phyloP scores from a whole-genome alignment of 2,888 invertebrate genomes.

The Dicycla oo region DNA sequence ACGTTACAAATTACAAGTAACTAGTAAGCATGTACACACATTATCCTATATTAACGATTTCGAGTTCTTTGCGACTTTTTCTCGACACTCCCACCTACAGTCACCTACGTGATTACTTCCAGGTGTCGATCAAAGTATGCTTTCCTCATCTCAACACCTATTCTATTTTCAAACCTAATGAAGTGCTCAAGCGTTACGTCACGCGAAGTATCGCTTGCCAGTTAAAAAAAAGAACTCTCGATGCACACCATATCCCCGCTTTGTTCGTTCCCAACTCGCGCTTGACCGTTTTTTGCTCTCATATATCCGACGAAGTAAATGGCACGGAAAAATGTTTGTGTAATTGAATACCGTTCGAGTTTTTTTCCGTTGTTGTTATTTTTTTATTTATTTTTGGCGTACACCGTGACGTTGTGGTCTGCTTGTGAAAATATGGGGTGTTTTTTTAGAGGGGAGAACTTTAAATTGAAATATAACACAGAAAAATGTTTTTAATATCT shows the following conservation, averaged over 20 bases:
- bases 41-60: constrained; percentile 7
- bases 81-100: neutral
- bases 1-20: neutral
- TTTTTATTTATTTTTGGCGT: constrained; percentile 29
- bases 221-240: constrained; percentile 34
- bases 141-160: constrained; percentile 18
- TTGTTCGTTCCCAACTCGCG: constrained; percentile 39
- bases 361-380: constrained; percentile 33
- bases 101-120: constrained; percentile 22
- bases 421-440: too few relatives aligned
- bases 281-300: constrained; percentile 62
- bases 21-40: neutral
- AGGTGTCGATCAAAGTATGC: constrained; percentile 39
- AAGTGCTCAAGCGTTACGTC: constrained; percentile 36
- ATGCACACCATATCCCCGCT: constrained; percentile 48
- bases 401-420: constrained; percentile 10
- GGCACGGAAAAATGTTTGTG: constrained; percentile 67
- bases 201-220: constrained; percentile 25
- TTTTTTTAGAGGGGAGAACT: too few relatives aligned
- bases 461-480: too few relatives aligned
- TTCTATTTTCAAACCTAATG: constrained; percentile 39
- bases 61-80: neutral
- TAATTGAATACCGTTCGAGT: constrained; percentile 63
- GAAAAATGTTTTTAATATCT: too few relatives aligned
- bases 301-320: constrained; percentile 63